These are phyloP conservation scores for Eilema sororculum DNA, from an alignment of 2,888 invertebrate genomes.

Conservation along the genomic window DNA sequence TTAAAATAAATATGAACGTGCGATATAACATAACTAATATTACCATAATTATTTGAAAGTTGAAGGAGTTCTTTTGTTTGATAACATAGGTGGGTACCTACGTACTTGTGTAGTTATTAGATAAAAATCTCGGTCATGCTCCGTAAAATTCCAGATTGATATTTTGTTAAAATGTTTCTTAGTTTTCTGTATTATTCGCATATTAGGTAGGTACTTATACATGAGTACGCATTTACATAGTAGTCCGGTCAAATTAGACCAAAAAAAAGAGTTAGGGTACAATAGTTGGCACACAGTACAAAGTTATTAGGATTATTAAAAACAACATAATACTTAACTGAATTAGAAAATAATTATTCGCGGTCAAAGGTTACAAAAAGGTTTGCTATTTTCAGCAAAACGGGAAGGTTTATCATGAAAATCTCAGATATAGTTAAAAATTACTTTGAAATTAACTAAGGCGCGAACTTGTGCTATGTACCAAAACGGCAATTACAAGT, in stretches of 20 bases:
- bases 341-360: background rate
- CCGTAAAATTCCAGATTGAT: constrained; percentile 57
- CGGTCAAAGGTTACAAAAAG: no score
- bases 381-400: no score
- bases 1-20: constrained; percentile 33
- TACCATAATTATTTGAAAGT: constrained; percentile 22
- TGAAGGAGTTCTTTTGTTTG: constrained; percentile 22
- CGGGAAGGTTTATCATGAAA: no score
- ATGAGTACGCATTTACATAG: background rate
- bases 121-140: constrained; percentile 56
- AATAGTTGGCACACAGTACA: no score
- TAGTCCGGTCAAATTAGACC: no score
- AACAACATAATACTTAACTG: no score
- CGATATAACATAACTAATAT: constrained; percentile 21
- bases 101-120: constrained; percentile 37
- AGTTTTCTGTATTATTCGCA: constrained; percentile 30
- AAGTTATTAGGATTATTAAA: no score
- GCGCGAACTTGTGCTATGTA: no score
- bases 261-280: no score
- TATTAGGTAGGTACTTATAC: background rate
- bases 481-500: no score
- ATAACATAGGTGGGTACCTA: constrained; percentile 18
- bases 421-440: no score
- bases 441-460: no score
- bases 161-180: constrained; percentile 44